A percentile compares a stretch with the other conserved stretches of the same genome.
phyloP scores from a whole-genome alignment of 2,113 vertebrate species.

The Austrofundulus limnaeus region DNA sequence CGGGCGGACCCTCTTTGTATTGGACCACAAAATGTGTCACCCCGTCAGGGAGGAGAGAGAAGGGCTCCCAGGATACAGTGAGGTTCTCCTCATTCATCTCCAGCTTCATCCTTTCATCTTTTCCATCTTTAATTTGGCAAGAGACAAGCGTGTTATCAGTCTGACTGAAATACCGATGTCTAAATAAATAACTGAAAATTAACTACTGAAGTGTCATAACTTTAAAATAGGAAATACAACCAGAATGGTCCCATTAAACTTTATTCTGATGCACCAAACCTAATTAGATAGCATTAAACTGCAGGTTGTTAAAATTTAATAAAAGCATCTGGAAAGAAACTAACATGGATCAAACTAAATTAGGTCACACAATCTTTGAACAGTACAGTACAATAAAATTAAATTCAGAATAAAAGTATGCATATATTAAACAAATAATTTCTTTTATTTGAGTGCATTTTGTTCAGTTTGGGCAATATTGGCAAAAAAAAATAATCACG shows the following conservation, averaged over 20 bases:
- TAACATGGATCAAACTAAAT: neutral
- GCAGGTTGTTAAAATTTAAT: neutral
- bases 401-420: neutral
- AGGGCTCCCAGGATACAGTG: conserved; percentile 61
- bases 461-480: too few species aligned
- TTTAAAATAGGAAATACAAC: neutral
- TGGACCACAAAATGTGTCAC: conserved; percentile 73
- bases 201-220: neutral
- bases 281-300: neutral
- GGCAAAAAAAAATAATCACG: too few species aligned
- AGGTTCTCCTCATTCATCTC: conserved; percentile 43
- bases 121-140: conserved; percentile 21
- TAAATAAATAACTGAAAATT: neutral
- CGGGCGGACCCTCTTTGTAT: conserved; percentile 44
- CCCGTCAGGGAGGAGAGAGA: neutral
- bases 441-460: too few species aligned
- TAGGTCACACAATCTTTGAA: neutral
- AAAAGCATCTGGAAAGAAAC: neutral
- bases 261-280: too few species aligned
- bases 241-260: neutral
- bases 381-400: neutral
- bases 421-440: too few species aligned
- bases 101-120: neutral
- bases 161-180: neutral
- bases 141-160: conserved; percentile 19